Base-by-base conservation (phyloP, 2,113 vertebrate genomes). In the Sphyrna mokarran region DNA sequence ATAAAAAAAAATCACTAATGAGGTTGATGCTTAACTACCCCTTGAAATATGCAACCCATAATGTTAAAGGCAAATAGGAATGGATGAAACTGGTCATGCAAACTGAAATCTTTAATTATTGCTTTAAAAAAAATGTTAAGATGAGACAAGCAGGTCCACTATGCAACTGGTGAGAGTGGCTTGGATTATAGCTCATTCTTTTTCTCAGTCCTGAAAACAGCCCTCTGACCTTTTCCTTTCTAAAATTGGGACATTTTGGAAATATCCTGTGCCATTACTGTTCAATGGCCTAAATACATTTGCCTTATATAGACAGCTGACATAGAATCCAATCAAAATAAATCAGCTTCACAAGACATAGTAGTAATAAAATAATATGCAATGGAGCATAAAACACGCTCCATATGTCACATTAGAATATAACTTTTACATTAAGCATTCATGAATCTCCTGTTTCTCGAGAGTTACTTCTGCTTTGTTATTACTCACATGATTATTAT, bases 191-290 rank as follows among this genome's bases (percentile, higher is more conserved):
- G 22, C 22, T 48, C 23, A 29, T 58, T 58, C 29, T 58, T 58
- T 29, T 89, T 26, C 8, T 58, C 37, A 8, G 16, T 16, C 89
- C 33, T 37, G 89, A 70, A 70, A 95, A 13, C 22, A 95, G 22
- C 14, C 66, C 93, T 72, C 26, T 70, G 29, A 48, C 72, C 10
- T 72, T 72, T 95, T 95, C 22, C 43, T 72, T 95, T 72, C 1
- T 72, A 48, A 94, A 94, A 94, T 94, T 4, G 29, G 37, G 23
- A 40, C 68, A 69, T 94, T 29, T 94, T 91, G 93, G 68, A 95
- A 72, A 29, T 14, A 72, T 72, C 37, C n/a, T 16, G 14, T 61
- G 69, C 66, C 72, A 6, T 40, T 54, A 26, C 69, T 43, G 91
- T 23, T 23, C 1, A 43, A 58, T 66, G 22, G 22, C 61, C 33